Base-by-base conservation (phyloP, 2,113 vertebrate species). In the Hydrochoerus hydrochaeris region DNA sequence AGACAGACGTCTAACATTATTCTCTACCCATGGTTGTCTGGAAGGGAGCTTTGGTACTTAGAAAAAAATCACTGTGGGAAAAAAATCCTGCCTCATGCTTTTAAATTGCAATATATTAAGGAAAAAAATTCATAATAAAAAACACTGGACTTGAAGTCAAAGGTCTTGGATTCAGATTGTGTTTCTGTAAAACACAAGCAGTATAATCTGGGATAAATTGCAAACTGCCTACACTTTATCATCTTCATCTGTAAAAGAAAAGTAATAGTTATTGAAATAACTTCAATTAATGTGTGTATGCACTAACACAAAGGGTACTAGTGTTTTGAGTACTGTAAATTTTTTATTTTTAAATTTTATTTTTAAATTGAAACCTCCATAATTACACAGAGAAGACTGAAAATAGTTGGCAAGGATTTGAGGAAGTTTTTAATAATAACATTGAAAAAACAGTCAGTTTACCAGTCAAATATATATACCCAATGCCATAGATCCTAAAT, bases 81-180 rank as follows among this genome's bases (percentile, higher is more conserved):
- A 90, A 69, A 77, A 1, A 1, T 49, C 4, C n/a, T 71, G 4
- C 75, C 13, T 16, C 91, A 30, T 73, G 38, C 8, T 67, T 93
- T 90, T 17, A 7, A n/a, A 49, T 90, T 83, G 71, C 65, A 88
- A 81, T 83, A 94, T 78, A 94, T 85, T 90, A 60, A 88, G 41
- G 24, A 32, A 95, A 91, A 80, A 20, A 5, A 73, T 8, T 2
- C 14, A 62, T 87, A 65, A 89, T 49, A 80, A 91, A 90, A 90
- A 73, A 32, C 2, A 67, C 24, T 69, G 16, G 9, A 80, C 35
- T 73, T 93, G 28, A 10, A 84, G 60, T 91, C 16, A 44, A 82
- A 54, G 63, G 22, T 58, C 38, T 32, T 86, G 14, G 19, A 44
- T 32, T 52, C 60, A 49, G 60, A 14, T 57, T 49, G 12, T 77